Percentiles rank a stretch among this genome's conserved stretches.
Evolutionary conservation across 2,888 invertebrate species (phyloP).

Genomic region (Amblyteles armatorius): DNA sequence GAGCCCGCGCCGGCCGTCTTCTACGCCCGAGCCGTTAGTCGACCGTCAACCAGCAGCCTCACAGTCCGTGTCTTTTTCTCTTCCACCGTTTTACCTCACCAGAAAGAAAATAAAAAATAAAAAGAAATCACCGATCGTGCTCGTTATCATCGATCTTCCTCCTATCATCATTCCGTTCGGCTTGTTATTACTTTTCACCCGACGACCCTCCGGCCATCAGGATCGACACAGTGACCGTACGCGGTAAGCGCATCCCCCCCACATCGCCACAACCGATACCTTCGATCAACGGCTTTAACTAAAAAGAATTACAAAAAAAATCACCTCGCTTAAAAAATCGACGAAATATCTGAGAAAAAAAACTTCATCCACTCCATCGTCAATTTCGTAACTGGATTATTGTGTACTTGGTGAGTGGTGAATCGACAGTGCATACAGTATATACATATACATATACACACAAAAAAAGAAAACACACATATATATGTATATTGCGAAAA

Average conservation of each 20-base stretch:
- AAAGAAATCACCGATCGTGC: conserved; percentile 12
- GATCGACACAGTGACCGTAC: conserved; percentile 19
- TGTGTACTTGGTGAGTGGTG: conserved; percentile 7
- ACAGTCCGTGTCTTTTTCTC: conserved; percentile 59
- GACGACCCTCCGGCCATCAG: neutral
- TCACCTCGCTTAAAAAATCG: neutral
- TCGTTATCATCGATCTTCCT: neutral
- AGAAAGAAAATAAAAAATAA: conserved; percentile 1
- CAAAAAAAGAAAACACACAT: neutral
- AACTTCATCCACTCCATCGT: neutral
- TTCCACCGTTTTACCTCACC: conserved; percentile 1
- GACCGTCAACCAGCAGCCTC: conserved; percentile 68
- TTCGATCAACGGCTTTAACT: neutral
- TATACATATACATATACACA: conserved; percentile 1
- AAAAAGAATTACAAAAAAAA: neutral
- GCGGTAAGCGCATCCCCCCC: neutral
- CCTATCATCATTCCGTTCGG: neutral
- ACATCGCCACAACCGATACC: neutral
- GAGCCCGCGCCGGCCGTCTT: conserved; percentile 56
- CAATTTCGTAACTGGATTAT: conserved; percentile 13
- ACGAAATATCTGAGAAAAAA: conserved; percentile 5
- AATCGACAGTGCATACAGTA: conserved; percentile 27
- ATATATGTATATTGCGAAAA: conserved; percentile 11
- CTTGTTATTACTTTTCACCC: neutral
- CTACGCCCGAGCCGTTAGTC: conserved; percentile 65